Evolutionary conservation across 2,113 vertebrate genomes (phyloP).

Genomic region (Cyanoramphus novaezelandiae): DNA sequence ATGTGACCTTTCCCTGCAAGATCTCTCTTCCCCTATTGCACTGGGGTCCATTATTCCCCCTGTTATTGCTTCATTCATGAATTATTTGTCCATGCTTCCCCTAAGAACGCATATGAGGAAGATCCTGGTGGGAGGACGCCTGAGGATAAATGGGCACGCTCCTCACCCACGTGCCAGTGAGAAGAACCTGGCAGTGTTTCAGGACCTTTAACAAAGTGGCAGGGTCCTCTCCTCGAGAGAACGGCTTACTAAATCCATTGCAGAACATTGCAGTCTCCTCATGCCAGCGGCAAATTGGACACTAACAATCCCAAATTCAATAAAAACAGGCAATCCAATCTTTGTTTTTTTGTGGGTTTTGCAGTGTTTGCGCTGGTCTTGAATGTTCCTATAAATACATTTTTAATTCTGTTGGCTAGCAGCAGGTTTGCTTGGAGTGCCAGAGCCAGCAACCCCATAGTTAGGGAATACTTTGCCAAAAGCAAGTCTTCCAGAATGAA

Average conservation of each 20-base stretch:
- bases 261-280: background rate
- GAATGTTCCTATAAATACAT: background rate
- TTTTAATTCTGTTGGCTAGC: background rate
- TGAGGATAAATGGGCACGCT: background rate
- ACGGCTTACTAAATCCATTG: background rate
- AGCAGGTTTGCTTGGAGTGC: background rate
- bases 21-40: background rate
- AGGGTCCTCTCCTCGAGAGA: background rate
- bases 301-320: background rate
- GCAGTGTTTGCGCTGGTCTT: background rate
- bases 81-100: background rate
- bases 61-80: background rate
- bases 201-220: constrained; percentile 7
- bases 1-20: background rate
- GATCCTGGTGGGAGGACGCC: background rate
- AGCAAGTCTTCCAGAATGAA: background rate
- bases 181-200: background rate
- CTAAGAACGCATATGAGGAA: background rate
- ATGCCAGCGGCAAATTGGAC: background rate
- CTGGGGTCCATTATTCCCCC: background rate
- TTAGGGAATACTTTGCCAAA: background rate
- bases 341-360: background rate
- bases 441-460: background rate
- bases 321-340: background rate
- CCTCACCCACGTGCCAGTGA: background rate